These are phyloP conservation scores for Pangasianodon hypophthalmus DNA, from an alignment of 2,113 vertebrate species.

Conservation along the genomic window DNA sequence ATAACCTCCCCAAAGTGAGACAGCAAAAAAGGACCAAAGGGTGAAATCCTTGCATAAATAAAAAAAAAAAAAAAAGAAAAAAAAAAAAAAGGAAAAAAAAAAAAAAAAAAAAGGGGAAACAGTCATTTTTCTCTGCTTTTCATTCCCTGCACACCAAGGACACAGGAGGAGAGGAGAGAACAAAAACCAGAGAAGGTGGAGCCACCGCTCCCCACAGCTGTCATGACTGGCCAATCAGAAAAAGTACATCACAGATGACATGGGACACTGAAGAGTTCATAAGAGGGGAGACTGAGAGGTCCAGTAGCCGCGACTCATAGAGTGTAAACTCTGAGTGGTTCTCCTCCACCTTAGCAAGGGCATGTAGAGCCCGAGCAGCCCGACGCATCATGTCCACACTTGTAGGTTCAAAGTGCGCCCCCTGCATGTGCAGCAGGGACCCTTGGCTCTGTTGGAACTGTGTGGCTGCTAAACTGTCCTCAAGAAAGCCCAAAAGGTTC, in stretches of 20 bases:
- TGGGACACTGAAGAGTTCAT: conserved; percentile 99
- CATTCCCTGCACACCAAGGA: conserved; percentile 87
- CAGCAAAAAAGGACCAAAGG: conserved; percentile 81
- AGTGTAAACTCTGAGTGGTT: conserved; percentile 99
- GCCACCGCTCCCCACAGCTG: conserved; percentile 91
- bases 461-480: conserved; percentile 97
- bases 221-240: conserved; percentile 99
- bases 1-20: conserved; percentile 80
- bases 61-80: conserved; percentile 96
- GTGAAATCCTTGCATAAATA: conserved; percentile 99
- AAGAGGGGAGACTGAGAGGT: conserved; percentile 97
- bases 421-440: conserved; percentile 91
- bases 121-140: conserved; percentile 87
- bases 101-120: conserved; percentile 66
- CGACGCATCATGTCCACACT: conserved; percentile 99
- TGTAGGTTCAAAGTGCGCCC: conserved; percentile 93
- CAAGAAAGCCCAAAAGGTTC: conserved; percentile 94
- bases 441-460: conserved; percentile 98
- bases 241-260: conserved; percentile 99
- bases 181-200: conserved; percentile 70
- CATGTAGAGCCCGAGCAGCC: conserved; percentile 93
- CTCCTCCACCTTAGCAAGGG: conserved; percentile 97
- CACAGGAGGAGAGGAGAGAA: conserved; percentile 64
- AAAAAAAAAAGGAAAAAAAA: conserved; percentile 99
- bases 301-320: conserved; percentile 97